phyloP scores from a whole-genome alignment of 2,113 vertebrate genomes.

The Ia io region DNA sequence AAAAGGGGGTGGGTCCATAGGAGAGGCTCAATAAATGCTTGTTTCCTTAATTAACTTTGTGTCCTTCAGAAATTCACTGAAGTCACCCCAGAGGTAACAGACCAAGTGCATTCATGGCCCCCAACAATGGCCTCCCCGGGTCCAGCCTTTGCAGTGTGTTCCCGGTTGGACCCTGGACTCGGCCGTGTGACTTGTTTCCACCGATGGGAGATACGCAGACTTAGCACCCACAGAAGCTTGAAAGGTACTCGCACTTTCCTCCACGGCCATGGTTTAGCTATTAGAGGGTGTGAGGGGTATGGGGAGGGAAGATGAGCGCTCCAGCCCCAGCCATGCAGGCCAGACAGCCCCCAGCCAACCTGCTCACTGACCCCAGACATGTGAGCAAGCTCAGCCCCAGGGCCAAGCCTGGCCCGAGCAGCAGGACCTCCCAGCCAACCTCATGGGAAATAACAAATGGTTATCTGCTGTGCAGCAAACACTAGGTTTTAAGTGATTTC shows the following conservation, averaged over 20 bases:
- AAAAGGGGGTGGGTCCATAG: not conserved
- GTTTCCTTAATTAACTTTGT: not conserved
- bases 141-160: not conserved
- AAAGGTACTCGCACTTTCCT: not conserved
- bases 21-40: not conserved
- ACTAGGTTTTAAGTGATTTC: not conserved
- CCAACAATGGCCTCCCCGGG: not conserved
- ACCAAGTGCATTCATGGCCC: not conserved
- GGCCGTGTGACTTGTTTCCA: not conserved
- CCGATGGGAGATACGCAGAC: not conserved
- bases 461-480: not conserved
- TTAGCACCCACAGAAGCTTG: not conserved
- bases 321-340: not conserved
- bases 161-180: not conserved
- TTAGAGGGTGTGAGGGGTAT: fast-evolving
- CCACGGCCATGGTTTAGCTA: not conserved
- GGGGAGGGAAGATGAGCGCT: not conserved
- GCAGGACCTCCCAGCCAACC: not conserved
- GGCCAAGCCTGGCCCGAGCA: not conserved
- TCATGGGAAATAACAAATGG: not conserved
- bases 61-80: not conserved
- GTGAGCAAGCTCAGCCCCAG: fast-evolving
- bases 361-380: not conserved
- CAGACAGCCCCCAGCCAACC: not conserved
- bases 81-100: not conserved